Evolutionary conservation across 2,113 vertebrate species (phyloP).

Genomic region (Amblyornis subalaris): DNA sequence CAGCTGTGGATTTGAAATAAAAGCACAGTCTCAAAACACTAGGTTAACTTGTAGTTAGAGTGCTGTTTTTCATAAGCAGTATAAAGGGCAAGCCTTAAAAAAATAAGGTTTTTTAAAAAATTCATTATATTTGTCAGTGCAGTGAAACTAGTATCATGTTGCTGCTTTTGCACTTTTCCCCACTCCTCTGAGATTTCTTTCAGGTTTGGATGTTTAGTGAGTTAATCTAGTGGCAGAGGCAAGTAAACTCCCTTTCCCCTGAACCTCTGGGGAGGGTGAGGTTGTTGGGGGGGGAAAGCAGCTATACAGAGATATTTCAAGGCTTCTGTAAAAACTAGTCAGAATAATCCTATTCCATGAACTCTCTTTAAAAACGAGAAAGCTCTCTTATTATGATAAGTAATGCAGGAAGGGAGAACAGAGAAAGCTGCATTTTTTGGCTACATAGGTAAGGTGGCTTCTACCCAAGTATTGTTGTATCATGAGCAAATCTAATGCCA

Average conservation of each 20-base stretch:
- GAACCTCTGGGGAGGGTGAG: rapidly evolving
- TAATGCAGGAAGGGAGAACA: not conserved
- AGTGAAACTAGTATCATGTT: not conserved
- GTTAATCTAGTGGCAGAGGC: not conserved
- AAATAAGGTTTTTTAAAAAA: not conserved
- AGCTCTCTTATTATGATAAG: not conserved
- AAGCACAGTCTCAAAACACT: not conserved
- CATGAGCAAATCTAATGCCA: not conserved
- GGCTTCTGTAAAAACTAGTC: not conserved
- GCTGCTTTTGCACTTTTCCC: not conserved
- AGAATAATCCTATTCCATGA: not conserved
- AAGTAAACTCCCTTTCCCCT: not conserved
- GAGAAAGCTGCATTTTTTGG: not conserved
- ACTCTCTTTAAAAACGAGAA: not conserved
- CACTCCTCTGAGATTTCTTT: not conserved
- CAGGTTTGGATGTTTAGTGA: not conserved
- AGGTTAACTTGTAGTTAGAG: not conserved
- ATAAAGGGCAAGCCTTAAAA: not conserved
- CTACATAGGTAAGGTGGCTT: not conserved
- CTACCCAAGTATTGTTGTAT: not conserved
- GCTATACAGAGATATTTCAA: not conserved
- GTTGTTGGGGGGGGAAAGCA: not conserved
- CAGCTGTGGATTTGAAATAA: not conserved
- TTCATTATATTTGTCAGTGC: not conserved
- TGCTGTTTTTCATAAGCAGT: not conserved